Base-by-base conservation (phyloP, 2,888 invertebrate genomes). In the Epirrhoe alternata region DNA sequence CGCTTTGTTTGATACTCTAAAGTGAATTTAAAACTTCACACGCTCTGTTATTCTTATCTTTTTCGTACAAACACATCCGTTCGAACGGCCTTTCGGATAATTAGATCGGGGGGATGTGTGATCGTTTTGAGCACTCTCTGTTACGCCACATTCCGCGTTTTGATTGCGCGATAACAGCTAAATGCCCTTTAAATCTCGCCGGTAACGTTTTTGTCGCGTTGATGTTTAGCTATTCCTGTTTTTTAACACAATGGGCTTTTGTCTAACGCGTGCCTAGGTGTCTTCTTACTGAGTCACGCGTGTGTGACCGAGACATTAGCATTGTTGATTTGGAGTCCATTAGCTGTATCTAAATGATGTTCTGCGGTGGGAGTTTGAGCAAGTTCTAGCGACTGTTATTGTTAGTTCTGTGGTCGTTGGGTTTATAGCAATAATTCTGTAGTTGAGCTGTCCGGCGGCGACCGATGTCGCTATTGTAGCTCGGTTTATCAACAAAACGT, bases 161-260 rank as follows among this genome's bases (percentile, higher is more conserved):
- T 82, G 85, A 87, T 87, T 82, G 77, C 73, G 65, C 76, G 86
- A 87, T 87, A 87, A 85, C 79, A 75, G 75, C 79, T 80, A 85
- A 86, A 80, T 81, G 80, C 24, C 3, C 24, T 83, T 86, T 86
- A 84, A 86, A 85, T 87, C 83, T 86, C 82, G 79, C 78, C 77
- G 75, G 81, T 80, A 83, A 82, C 79, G 78, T 86, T 85, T 87
- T 87, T 86, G 86, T 87, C 86, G 82, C 78, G 77, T 74, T 74
- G 80, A 78, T 84, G 80, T 86, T 86, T 81, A 84, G 81, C 76
- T 84, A 83, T 80, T 79, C 80, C 80, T 73, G 76, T 88, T 86
- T 83, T 78, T 79, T 80, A 73, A 84, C 74, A 87, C 87, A 89
- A 90, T 87, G 75, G 86, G 69, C 85, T 85, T 87, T 90, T 89